A percentile compares a stretch with the other conserved stretches of the same genome.
phyloP scores from a whole-genome alignment of 2,797 vertebrate species.

The Chaenodraco wilsoni region DNA sequence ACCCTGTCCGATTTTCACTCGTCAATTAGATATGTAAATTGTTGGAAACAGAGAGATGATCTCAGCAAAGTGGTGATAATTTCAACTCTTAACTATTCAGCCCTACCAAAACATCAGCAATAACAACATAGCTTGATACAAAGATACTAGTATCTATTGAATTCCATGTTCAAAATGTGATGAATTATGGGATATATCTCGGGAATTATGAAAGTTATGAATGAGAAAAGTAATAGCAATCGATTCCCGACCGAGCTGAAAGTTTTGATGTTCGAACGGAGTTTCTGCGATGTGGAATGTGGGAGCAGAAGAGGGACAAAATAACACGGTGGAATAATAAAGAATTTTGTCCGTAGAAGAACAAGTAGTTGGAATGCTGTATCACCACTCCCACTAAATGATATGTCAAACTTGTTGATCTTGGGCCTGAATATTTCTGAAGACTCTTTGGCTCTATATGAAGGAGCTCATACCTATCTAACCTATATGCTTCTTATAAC shows the following conservation, averaged over 20 bases:
- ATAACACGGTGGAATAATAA: too few relatives aligned
- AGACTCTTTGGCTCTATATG: not conserved
- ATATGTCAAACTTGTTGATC: constrained; percentile 8
- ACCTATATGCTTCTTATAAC: constrained; percentile 12
- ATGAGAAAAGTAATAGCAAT: too few relatives aligned
- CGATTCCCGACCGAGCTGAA: too few relatives aligned
- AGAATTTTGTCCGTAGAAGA: too few relatives aligned
- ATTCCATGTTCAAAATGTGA: too few relatives aligned
- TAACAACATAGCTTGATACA: not conserved
- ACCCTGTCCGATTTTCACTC: constrained; percentile 44
- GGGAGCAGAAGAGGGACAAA: too few relatives aligned
- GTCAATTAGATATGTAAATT: constrained; percentile 50
- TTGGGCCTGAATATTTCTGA: not conserved
- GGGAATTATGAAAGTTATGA: too few relatives aligned
- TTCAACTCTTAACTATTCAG: not conserved
- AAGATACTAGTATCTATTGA: not conserved
- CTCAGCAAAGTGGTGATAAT: constrained; percentile 18
- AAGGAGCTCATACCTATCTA: constrained; percentile 8
- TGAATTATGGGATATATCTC: too few relatives aligned
- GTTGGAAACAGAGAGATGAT: constrained; percentile 14
- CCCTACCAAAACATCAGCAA: constrained; percentile 2
- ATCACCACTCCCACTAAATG: too few relatives aligned
- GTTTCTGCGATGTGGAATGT: too few relatives aligned
- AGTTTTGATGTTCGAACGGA: too few relatives aligned
- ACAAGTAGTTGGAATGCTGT: too few relatives aligned